These are phyloP conservation scores for Ancistrus triradiatus DNA, from an alignment of 2,113 vertebrate genomes.

Conservation along the genomic window DNA sequence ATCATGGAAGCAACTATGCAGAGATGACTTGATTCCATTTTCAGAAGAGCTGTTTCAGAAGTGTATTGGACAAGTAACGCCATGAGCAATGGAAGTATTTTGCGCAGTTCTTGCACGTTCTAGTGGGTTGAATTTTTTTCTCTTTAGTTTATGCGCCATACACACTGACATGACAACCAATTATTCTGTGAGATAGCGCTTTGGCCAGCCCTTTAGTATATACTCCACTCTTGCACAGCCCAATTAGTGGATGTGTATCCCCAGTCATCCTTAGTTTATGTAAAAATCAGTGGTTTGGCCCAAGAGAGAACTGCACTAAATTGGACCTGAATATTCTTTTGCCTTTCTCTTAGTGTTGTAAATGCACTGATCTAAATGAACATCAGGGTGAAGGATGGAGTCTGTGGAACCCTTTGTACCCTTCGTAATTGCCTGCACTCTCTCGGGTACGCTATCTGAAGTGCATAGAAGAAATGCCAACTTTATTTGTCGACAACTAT, in stretches of 20 bases:
- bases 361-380: conserved; percentile 47
- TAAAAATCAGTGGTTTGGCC: conserved; percentile 10
- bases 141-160: conserved; percentile 22
- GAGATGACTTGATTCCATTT: conserved; percentile 1
- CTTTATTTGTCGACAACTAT: no score
- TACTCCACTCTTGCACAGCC: conserved; percentile 22
- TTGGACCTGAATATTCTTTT: conserved; percentile 31
- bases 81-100: background rate
- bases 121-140: conserved; percentile 5
- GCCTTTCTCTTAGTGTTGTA: conserved; percentile 6
- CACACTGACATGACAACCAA: conserved; percentile 36
- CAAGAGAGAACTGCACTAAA: conserved; percentile 13
- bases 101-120: no score
- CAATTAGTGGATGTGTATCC: conserved; percentile 39
- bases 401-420: conserved; percentile 47
- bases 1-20: background rate
- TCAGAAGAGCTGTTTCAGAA: conserved; percentile 14
- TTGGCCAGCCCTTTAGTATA: conserved; percentile 33
- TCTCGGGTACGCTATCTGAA: conserved; percentile 52
- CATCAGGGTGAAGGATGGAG: conserved; percentile 33
- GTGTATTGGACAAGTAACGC: no score
- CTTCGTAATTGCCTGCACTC: conserved; percentile 62
- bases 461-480: conserved; percentile 48
- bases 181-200: conserved; percentile 32
- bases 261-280: conserved; percentile 24